phyloP scores from a whole-genome alignment of 1,140 invertebrate genomes.

The Platorchestia sp. region DNA sequence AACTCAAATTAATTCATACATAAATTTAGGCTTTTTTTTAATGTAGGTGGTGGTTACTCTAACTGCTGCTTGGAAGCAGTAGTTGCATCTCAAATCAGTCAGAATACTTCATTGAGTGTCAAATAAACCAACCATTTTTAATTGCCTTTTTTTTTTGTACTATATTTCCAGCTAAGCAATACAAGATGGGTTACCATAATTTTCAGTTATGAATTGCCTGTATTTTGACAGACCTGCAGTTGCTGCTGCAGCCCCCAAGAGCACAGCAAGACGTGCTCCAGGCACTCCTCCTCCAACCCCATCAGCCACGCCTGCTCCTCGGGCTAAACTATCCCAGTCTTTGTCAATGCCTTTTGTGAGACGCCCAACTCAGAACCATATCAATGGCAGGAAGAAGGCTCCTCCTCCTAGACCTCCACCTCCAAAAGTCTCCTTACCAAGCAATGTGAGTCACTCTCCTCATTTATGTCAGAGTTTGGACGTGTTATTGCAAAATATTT shows the following conservation, averaged over 20 bases:
- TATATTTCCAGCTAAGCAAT: no score
- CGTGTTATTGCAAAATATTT: neutral
- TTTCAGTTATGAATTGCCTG: neutral
- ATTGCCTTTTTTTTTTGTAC: no score
- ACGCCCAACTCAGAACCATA: neutral
- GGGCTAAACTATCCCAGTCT: conserved; percentile 3
- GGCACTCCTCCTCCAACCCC: neutral
- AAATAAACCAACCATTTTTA: no score
- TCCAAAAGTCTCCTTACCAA: neutral
- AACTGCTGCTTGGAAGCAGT: no score
- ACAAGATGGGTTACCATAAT: no score
- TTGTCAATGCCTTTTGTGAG: conserved; percentile 34
- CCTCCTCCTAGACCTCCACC: conserved; percentile 36
- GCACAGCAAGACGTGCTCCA: neutral
- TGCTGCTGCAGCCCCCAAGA: neutral
- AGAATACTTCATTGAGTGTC: no score
- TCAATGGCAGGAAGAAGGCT: neutral
- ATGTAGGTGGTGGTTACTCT: no score
- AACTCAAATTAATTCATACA: no score
- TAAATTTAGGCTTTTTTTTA: no score
- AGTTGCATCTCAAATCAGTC: no score
- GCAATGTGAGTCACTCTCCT: neutral
- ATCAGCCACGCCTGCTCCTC: neutral
- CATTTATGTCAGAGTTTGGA: neutral
- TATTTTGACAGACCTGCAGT: neutral